Conservation (phyloP, 2,797 vertebrate genomes). For the Florisuga fusca region DNA sequence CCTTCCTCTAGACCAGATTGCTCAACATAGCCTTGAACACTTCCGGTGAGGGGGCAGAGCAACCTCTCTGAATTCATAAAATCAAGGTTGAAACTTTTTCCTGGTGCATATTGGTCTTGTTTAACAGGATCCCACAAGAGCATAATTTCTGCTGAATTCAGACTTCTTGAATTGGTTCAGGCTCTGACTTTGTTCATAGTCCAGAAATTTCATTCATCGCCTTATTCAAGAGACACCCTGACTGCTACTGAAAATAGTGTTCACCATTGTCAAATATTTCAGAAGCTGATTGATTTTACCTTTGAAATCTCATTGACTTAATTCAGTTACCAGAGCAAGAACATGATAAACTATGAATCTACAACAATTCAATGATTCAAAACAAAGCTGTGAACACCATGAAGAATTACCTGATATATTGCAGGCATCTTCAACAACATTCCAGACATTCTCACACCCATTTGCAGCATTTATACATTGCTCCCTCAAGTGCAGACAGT, state of each 20-base stretch:
- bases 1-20: neutral
- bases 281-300: neutral
- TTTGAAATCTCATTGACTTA: neutral
- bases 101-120: neutral
- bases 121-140: neutral
- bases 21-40: neutral
- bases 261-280: neutral
- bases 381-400: neutral
- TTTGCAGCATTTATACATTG: constrained; percentile 77
- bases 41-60: neutral
- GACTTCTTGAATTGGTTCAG: neutral
- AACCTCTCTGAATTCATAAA: neutral
- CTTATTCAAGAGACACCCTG: neutral
- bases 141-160: neutral
- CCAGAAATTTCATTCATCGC: neutral
- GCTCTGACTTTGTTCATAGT: neutral
- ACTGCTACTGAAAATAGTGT: neutral
- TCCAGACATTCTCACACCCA: constrained; percentile 78
- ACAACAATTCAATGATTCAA: neutral
- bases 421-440: constrained; percentile 75
- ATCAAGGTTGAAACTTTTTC: neutral
- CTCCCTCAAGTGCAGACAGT: constrained; percentile 76
- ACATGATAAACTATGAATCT: neutral
- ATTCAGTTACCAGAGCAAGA: neutral
- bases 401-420: constrained; percentile 80